Conservation (phyloP, 2,113 vertebrate species). For the Electrona antarctica region DNA sequence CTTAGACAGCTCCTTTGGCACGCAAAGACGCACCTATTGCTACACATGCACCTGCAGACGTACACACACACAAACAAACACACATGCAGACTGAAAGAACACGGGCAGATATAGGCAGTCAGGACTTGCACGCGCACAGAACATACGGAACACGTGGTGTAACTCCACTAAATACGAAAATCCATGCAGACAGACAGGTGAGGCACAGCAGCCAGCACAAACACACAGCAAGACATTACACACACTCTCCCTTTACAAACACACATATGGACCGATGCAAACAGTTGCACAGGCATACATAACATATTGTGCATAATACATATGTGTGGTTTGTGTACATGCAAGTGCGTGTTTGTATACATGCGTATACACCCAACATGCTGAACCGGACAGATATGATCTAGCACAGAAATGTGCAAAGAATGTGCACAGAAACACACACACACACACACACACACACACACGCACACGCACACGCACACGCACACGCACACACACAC, state of each 20-base stretch:
- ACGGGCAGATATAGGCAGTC: constrained; percentile 62
- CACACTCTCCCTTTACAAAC: constrained; percentile 41
- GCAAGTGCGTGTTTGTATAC: no score
- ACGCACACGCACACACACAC: constrained; percentile 19
- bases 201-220: constrained; percentile 51
- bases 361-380: no score
- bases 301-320: background rate
- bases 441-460: constrained; percentile 6
- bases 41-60: background rate
- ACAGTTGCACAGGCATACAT: background rate
- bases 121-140: constrained; percentile 66
- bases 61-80: constrained; percentile 1
- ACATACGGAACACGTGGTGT: constrained; percentile 65
- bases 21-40: no score
- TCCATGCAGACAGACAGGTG: constrained; percentile 70
- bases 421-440: constrained; percentile 15
- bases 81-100: constrained; percentile 42
- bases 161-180: constrained; percentile 67
- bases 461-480: constrained; percentile 1
- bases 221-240: constrained; percentile 54
- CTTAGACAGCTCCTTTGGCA: background rate
- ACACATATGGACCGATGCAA: constrained; percentile 7
- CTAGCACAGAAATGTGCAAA: background rate
- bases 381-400: no score
- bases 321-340: no score